These are phyloP conservation scores for Apistogramma diplotaenia DNA, from an alignment of 2,113 vertebrate genomes.

Conservation along the genomic window DNA sequence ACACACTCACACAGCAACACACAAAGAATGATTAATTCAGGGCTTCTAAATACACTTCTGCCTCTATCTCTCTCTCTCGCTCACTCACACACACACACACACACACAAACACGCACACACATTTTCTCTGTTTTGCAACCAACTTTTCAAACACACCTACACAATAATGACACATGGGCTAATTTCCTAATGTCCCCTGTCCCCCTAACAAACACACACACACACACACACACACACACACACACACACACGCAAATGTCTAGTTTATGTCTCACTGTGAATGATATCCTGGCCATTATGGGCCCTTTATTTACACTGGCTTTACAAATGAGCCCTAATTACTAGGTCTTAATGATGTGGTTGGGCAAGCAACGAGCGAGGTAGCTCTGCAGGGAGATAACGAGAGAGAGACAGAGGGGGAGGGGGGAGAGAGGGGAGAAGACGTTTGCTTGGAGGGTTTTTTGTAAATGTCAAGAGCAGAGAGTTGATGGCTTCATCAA, in stretches of 20 bases:
- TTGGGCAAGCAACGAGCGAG: conserved; percentile 50
- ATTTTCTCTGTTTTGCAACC: neutral
- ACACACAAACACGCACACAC: neutral
- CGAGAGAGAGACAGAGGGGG: conserved; percentile 14
- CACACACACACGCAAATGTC: neutral
- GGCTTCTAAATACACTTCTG: conserved; percentile 21
- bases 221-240: neutral
- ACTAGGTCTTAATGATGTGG: conserved; percentile 76
- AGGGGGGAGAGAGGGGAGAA: neutral
- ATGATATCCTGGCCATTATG: conserved; percentile 70
- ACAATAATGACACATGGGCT: conserved; percentile 41
- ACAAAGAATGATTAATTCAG: conserved; percentile 32
- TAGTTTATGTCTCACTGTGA: conserved; percentile 55
- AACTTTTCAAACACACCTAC: conserved; percentile 37
- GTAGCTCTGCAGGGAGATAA: conserved; percentile 79
- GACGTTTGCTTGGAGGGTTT: conserved; percentile 79
- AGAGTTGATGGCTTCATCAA: conserved; percentile 82
- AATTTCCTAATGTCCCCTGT: conserved; percentile 39
- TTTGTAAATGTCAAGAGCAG: conserved; percentile 83
- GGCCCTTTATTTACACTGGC: conserved; percentile 73
- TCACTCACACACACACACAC: neutral
- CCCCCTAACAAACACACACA: neutral
- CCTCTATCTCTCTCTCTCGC: conserved; percentile 8
- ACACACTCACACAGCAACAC: neutral
- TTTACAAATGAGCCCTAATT: conserved; percentile 82